Conservation (phyloP, 2,797 vertebrate species). For the Myotis vivesi region DNA sequence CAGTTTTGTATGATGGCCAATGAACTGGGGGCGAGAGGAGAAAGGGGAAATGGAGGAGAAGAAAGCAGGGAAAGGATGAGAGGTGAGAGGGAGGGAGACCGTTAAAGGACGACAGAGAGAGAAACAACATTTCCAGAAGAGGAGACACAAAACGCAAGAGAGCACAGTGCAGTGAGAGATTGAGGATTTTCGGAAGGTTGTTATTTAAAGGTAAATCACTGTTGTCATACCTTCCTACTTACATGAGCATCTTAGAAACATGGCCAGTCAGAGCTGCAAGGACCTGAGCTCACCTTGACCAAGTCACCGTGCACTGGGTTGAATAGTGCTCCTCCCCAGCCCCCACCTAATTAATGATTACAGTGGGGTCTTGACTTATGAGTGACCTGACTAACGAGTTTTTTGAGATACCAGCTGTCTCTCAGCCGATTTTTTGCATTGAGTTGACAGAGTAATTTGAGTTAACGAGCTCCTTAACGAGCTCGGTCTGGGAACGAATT, state of each 20-base stretch:
- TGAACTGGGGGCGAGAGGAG: background rate
- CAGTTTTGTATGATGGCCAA: background rate
- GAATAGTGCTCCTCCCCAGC: background rate
- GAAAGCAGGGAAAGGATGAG: background rate
- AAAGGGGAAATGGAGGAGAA: background rate
- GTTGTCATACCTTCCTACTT: background rate
- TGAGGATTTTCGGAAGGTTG: too few relatives aligned
- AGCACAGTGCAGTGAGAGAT: background rate
- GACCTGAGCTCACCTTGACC: background rate
- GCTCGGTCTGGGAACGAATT: too few relatives aligned
- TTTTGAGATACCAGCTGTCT: too few relatives aligned
- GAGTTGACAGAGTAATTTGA: too few relatives aligned
- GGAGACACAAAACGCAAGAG: background rate
- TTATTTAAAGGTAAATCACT: background rate
- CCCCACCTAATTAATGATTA: rapidly evolving
- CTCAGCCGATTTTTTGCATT: too few relatives aligned
- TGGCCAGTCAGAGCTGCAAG: background rate
- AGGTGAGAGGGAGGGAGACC: background rate
- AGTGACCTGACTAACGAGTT: too few relatives aligned
- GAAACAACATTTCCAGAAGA: background rate
- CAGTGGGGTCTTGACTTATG: too few relatives aligned
- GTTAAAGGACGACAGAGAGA: background rate
- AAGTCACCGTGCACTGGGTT: too few relatives aligned
- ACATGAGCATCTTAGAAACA: background rate
- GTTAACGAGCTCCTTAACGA: too few relatives aligned